Percentiles rank a stretch among this genome's conserved stretches.
Evolutionary conservation across 2,797 vertebrate genomes (phyloP).

Genomic region (Serranus cabrilla): DNA sequence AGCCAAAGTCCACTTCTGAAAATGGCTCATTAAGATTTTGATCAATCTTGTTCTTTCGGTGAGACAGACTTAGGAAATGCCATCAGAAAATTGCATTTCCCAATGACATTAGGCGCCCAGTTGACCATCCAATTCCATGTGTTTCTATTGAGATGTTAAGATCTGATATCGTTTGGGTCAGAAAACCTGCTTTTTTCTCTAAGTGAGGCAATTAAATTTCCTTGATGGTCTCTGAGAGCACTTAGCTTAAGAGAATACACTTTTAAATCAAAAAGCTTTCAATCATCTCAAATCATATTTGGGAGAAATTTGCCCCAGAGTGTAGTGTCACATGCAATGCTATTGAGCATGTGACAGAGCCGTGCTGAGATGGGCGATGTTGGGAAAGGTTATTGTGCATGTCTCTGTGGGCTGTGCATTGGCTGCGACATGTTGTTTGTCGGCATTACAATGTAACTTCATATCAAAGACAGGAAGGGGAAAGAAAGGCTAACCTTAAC

Average conservation of each 20-base stretch:
- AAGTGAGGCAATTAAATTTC: conserved; percentile 99
- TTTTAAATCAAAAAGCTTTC: conserved; percentile 99
- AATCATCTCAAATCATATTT: conserved; percentile 99
- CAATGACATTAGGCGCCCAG: conserved; percentile 96
- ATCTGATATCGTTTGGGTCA: conserved; percentile 99
- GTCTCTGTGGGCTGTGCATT: conserved; percentile 89
- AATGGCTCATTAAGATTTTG: conserved; percentile 98
- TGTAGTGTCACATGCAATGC: conserved; percentile 92
- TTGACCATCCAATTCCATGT: conserved; percentile 97
- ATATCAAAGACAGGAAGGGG: conserved; percentile 64
- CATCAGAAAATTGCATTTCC: conserved; percentile 98
- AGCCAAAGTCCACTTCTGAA: conserved; percentile 92
- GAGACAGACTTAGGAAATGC: conserved; percentile 97
- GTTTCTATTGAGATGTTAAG: conserved; percentile 98
- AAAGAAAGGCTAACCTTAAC: conserved; percentile 37
- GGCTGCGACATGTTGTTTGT: conserved; percentile 91
- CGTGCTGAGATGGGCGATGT: conserved; percentile 89
- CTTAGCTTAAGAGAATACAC: conserved; percentile 99
- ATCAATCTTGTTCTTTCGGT: conserved; percentile 95
- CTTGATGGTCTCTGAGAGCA: conserved; percentile 98
- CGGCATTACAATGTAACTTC: conserved; percentile 81
- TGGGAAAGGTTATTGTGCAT: conserved; percentile 93
- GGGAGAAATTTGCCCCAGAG: conserved; percentile 91
- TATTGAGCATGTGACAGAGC: conserved; percentile 93
- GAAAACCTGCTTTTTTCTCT: conserved; percentile 91